These are phyloP conservation scores for Gorsachius goisagi DNA, from an alignment of 2,113 vertebrate genomes.

Conservation along the genomic window DNA sequence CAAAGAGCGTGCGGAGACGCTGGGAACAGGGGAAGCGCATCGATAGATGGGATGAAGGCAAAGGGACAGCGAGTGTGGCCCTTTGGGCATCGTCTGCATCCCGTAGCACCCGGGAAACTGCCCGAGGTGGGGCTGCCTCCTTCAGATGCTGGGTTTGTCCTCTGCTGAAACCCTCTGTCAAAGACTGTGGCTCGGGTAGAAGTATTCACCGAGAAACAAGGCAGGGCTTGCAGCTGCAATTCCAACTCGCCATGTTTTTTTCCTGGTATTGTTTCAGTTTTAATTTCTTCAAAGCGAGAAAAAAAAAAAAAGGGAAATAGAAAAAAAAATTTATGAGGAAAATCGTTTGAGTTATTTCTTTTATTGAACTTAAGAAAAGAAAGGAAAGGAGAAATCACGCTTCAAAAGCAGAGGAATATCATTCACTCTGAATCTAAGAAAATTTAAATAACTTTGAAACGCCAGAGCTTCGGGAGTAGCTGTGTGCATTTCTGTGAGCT, in stretches of 20 bases:
- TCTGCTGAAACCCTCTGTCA: neutral
- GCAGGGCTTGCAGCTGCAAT: neutral
- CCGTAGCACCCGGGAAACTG: rapidly evolving
- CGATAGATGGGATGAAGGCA: neutral
- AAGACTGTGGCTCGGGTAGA: neutral
- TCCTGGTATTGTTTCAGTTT: neutral
- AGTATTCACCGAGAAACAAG: neutral
- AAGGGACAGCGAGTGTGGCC: neutral
- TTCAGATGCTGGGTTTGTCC: neutral
- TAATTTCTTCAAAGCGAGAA: neutral
- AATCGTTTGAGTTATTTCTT: neutral
- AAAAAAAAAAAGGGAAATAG: neutral
- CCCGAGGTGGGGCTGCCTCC: neutral
- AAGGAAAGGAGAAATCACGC: neutral
- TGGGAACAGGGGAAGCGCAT: neutral
- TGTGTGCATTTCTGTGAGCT: neutral
- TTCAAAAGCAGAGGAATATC: neutral
- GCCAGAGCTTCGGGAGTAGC: neutral
- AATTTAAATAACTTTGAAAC: neutral
- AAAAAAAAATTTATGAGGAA: neutral
- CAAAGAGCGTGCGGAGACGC: neutral
- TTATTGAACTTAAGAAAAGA: neutral
- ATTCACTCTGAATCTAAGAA: neutral
- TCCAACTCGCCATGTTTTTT: neutral
- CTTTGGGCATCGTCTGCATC: neutral